Conservation (phyloP, 2,113 vertebrate genomes). For the Cervus canadensis region DNA sequence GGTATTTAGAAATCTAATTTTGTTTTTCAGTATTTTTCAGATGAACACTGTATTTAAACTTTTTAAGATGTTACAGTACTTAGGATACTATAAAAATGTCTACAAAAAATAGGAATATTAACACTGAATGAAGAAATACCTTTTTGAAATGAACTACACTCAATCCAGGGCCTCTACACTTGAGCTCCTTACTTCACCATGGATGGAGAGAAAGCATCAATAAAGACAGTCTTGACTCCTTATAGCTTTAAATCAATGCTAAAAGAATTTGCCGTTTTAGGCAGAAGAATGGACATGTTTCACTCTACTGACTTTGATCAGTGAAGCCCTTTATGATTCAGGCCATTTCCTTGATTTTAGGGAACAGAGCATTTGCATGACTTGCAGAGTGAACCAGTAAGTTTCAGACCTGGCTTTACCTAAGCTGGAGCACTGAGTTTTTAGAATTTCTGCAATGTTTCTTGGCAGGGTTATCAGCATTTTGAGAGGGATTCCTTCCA, state of each 20-base stretch:
- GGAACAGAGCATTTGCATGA: conserved; percentile 40
- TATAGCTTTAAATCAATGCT: conserved; percentile 56
- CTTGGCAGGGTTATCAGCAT: not conserved
- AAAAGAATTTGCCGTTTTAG: conserved; percentile 37
- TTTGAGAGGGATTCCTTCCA: not conserved
- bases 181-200: not conserved
- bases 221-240: conserved; percentile 40
- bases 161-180: not conserved
- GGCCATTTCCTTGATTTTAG: conserved; percentile 29
- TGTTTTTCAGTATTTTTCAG: conserved; percentile 23
- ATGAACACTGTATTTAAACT: not conserved
- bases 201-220: not conserved
- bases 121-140: not conserved
- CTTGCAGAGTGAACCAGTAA: not conserved
- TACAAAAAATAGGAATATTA: not conserved
- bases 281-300: conserved; percentile 25
- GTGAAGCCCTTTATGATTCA: conserved; percentile 22
- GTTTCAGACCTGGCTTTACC: not conserved
- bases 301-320: conserved; percentile 56
- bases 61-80: not conserved
- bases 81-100: not conserved
- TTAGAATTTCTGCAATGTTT: not conserved
- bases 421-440: not conserved
- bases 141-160: not conserved
- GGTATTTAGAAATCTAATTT: not conserved